phyloP scores from a whole-genome alignment of 2,888 invertebrate species.

The Clostera curtula region DNA sequence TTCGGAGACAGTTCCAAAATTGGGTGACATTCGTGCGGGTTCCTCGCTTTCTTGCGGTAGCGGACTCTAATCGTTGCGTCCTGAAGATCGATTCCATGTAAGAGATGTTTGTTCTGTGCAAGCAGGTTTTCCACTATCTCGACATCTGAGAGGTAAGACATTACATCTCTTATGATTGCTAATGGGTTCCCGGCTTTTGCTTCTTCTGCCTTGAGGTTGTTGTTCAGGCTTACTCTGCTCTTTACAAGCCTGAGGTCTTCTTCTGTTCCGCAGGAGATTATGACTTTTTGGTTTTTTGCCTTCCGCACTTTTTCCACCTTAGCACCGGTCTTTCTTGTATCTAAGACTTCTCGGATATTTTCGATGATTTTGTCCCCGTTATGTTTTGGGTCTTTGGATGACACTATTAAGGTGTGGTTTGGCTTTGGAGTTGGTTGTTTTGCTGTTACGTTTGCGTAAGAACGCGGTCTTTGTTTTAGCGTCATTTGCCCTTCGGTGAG shows the following conservation, averaged over 20 bases:
- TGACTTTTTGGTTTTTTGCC: background rate
- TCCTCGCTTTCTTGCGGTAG: constrained; percentile 17
- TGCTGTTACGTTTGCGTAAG: constrained; percentile 1
- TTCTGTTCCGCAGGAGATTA: background rate
- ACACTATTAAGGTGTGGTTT: constrained; percentile 10
- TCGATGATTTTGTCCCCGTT: constrained; percentile 9
- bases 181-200: background rate
- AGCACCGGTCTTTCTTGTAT: constrained; percentile 5
- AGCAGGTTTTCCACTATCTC: too few relatives aligned
- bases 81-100: background rate
- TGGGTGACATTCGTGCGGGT: constrained; percentile 13
- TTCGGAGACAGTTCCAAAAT: constrained; percentile 15
- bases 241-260: background rate
- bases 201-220: too few relatives aligned
- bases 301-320: constrained; percentile 3
- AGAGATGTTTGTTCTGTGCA: background rate
- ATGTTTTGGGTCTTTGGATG: background rate
- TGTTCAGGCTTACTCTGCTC: background rate
- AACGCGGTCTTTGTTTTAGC: background rate
- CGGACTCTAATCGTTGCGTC: constrained; percentile 3
- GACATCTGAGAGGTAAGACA: constrained; percentile 1
- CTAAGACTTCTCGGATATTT: constrained; percentile 7
- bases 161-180: background rate
- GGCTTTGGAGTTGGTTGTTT: constrained; percentile 2
- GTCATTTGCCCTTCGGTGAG: background rate